Percentiles rank a stretch among this genome's conserved stretches.
Conservation (phyloP, 2,888 invertebrate species). For the Phania funesta region DNA sequence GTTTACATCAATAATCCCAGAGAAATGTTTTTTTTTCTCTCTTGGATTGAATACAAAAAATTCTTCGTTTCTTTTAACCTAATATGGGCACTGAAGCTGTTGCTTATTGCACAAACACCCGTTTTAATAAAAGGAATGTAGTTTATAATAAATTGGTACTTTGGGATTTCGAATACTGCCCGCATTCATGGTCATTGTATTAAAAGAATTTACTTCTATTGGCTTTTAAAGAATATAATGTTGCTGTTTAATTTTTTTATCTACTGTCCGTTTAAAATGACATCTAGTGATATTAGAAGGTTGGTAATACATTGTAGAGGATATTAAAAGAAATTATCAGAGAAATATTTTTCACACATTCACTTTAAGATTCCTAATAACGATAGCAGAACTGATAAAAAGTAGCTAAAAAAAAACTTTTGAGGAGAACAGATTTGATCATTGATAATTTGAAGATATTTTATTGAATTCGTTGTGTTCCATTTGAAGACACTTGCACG, state of each 20-base stretch:
- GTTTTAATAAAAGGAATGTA: slow-evolving; percentile 54
- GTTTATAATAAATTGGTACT: slow-evolving; percentile 65
- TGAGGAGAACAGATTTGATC: no score
- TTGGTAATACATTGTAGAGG: background rate
- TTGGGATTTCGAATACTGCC: slow-evolving; percentile 53
- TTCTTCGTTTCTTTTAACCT: slow-evolving; percentile 32
- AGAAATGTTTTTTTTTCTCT: slow-evolving; percentile 16
- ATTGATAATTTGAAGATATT: no score
- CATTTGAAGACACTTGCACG: no score
- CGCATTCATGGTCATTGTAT: background rate
- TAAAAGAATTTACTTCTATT: slow-evolving; percentile 45
- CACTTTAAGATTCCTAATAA: background rate
- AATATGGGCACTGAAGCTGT: slow-evolving; percentile 49
- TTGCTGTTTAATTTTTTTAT: slow-evolving; percentile 16
- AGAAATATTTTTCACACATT: background rate
- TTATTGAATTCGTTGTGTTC: no score
- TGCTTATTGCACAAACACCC: slow-evolving; percentile 47
- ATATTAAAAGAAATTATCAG: background rate
- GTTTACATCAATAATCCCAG: slow-evolving; percentile 41
- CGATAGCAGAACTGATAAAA: background rate
- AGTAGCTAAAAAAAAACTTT: background rate
- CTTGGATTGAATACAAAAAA: background rate
- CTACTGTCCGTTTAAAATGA: slow-evolving; percentile 29
- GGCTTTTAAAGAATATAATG: slow-evolving; percentile 27
- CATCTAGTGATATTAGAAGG: slow-evolving; percentile 8